Conservation (phyloP, 2,113 vertebrate genomes). For the Aspiorhynchus laticeps region DNA sequence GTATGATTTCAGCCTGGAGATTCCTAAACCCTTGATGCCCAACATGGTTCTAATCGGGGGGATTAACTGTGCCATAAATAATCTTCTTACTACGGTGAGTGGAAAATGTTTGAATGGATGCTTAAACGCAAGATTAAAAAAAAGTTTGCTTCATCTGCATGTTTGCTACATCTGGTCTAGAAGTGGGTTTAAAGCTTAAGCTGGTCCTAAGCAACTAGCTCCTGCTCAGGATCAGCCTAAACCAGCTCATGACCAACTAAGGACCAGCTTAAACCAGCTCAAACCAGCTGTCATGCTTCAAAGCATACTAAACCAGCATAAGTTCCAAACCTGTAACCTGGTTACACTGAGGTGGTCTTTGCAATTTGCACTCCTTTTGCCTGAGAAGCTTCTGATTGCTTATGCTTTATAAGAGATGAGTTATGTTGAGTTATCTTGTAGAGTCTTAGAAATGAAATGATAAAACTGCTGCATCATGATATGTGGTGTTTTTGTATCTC, state of each 20-base stretch:
- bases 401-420: neutral
- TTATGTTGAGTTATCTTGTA: neutral
- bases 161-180: neutral
- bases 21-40: constrained; percentile 84
- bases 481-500: neutral
- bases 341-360: neutral
- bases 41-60: constrained; percentile 84
- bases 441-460: neutral
- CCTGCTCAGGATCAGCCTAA: too few relatives aligned
- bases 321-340: neutral
- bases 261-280: too few relatives aligned
- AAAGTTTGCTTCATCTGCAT: neutral
- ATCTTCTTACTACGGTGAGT: constrained; percentile 68
- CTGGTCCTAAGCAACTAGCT: too few relatives aligned
- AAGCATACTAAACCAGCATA: too few relatives aligned
- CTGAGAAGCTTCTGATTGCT: neutral
- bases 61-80: constrained; percentile 72
- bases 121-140: neutral
- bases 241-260: too few relatives aligned
- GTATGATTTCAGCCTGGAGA: constrained; percentile 82
- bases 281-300: too few relatives aligned
- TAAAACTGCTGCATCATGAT: neutral
- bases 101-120: neutral
- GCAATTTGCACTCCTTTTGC: neutral
- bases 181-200: neutral